Evolutionary conservation across 2,888 invertebrate genomes (phyloP).

Genomic region (Amorpha juglandis): DNA sequence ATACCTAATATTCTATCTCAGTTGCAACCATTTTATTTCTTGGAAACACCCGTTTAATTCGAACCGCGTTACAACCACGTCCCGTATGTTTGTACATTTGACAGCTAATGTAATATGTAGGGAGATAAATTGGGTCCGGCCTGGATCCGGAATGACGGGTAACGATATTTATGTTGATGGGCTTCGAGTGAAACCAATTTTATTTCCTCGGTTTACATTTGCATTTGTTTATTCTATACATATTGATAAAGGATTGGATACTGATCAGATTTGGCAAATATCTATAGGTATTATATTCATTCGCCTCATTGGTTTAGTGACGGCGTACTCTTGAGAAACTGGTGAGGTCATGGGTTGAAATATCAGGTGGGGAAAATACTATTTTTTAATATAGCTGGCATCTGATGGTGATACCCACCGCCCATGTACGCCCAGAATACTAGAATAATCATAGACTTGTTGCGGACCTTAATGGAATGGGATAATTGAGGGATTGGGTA

Average conservation of each 20-base stretch:
- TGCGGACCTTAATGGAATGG: too few species aligned
- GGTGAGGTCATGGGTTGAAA: too few species aligned
- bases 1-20: background rate
- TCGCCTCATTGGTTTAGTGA: too few species aligned
- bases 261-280: background rate
- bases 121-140: constrained; percentile 63
- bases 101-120: constrained; percentile 68
- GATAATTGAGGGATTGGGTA: too few species aligned
- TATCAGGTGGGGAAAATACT: too few species aligned
- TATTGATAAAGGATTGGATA: background rate
- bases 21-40: background rate
- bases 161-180: constrained; percentile 41
- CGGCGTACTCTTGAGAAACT: too few species aligned
- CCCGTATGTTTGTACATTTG: constrained; percentile 56
- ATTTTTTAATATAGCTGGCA: too few species aligned
- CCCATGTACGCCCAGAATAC: too few species aligned
- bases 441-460: too few species aligned
- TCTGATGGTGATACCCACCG: too few species aligned
- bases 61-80: constrained; percentile 33
- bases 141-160: constrained; percentile 49
- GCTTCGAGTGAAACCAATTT: constrained; percentile 24
- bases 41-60: background rate
- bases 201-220: constrained; percentile 31
- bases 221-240: constrained; percentile 21
- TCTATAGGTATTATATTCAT: too few species aligned